phyloP scores from a whole-genome alignment of 1,140 invertebrate genomes.

The Procambarus virginalis region DNA sequence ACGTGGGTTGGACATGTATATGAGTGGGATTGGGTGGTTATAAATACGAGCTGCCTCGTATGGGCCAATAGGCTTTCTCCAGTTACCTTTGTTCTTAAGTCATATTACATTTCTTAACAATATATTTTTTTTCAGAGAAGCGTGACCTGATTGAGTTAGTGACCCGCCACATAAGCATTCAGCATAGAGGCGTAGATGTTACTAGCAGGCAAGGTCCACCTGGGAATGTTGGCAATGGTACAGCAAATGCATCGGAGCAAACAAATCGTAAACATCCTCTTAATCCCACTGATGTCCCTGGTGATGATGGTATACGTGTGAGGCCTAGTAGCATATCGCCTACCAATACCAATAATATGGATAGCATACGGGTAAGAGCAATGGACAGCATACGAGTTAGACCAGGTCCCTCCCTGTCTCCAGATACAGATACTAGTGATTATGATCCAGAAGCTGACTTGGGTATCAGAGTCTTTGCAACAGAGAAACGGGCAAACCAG shows the following conservation, averaged over 20 bases:
- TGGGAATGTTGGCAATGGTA: background rate
- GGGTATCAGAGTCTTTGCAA: constrained; percentile 48
- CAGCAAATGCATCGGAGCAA: background rate
- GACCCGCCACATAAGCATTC: constrained; percentile 35
- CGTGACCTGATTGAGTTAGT: constrained; percentile 49
- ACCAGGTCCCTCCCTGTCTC: background rate
- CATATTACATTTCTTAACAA: too few relatives aligned
- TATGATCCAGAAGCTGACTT: constrained; percentile 35
- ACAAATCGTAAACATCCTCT: background rate
- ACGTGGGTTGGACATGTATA: too few relatives aligned
- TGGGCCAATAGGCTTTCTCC: too few relatives aligned
- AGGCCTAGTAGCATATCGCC: constrained; percentile 16
- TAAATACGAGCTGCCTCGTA: too few relatives aligned
- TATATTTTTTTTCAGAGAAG: constrained; percentile 17
- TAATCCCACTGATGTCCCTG: background rate
- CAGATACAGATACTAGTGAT: constrained; percentile 7
- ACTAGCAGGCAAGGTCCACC: background rate
- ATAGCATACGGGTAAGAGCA: constrained; percentile 46
- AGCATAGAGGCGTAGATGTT: background rate
- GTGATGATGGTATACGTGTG: constrained; percentile 47
- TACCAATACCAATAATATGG: constrained; percentile 1
- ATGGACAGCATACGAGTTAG: constrained; percentile 40
- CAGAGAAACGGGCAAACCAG: background rate
- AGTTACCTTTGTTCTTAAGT: too few relatives aligned
- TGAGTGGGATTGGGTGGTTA: too few relatives aligned